Evolutionary conservation across 2,113 vertebrate species (phyloP).

Genomic region (Microcebus ravelobensis): DNA sequence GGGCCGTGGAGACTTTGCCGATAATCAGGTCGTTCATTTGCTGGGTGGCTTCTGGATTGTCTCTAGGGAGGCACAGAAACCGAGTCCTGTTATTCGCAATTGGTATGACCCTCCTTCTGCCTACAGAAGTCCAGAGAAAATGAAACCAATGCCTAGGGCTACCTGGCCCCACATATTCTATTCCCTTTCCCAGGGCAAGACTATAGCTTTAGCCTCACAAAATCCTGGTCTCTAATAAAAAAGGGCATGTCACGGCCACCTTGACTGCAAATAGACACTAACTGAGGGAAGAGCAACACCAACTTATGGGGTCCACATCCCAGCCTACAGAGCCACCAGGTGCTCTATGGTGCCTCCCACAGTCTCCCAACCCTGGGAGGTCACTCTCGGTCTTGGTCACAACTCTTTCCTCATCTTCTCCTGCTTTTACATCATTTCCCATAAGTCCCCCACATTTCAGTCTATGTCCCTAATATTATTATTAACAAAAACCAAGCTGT

Average conservation of each 20-base stretch:
- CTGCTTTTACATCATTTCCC: background rate
- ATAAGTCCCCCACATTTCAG: background rate
- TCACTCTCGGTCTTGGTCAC: background rate
- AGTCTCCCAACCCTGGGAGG: background rate
- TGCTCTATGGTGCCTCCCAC: background rate
- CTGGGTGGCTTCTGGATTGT: slow-evolving; percentile 98
- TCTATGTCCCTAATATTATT: background rate
- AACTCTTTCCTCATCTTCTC: background rate
- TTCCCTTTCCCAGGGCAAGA: background rate
- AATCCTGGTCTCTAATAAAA: background rate
- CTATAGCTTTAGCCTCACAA: background rate
- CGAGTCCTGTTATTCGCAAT: background rate
- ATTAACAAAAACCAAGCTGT: background rate
- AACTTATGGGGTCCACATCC: fast-evolving
- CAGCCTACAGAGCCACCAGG: background rate
- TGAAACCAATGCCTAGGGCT: background rate
- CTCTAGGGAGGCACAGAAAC: slow-evolving; percentile 83
- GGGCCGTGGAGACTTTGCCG: slow-evolving; percentile 95
- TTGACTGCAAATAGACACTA: background rate
- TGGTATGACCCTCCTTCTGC: background rate
- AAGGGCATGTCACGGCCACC: fast-evolving
- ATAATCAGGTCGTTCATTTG: slow-evolving; percentile 99
- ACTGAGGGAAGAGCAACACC: background rate
- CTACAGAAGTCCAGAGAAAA: background rate
- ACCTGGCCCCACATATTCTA: background rate